phyloP scores from a whole-genome alignment of 53 echinoderm and acorn worm genomes.

The Holothuria leucospilota region DNA sequence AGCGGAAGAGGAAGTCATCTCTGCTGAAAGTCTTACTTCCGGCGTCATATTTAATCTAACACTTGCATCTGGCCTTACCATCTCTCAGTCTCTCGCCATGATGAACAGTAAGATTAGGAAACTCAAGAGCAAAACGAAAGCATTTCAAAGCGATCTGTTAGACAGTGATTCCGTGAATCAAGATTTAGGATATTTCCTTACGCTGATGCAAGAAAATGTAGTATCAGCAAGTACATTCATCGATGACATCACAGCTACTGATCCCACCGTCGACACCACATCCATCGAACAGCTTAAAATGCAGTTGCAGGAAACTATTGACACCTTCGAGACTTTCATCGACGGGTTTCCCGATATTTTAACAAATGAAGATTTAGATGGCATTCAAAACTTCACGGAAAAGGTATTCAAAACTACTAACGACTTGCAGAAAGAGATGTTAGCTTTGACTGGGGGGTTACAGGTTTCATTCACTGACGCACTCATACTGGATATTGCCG shows the following conservation, averaged over 20 bases:
- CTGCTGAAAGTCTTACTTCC: constrained; percentile 51
- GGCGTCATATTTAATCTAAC: constrained; percentile 74
- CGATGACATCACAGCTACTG: not conserved
- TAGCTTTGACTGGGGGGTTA: not conserved
- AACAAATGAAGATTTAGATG: not conserved
- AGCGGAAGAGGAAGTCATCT: constrained; percentile 47
- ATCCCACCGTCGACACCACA: not conserved
- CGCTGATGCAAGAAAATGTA: not conserved
- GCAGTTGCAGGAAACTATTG: not conserved
- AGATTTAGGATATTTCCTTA: not conserved
- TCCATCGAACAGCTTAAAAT: not conserved
- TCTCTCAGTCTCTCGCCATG: constrained; percentile 69
- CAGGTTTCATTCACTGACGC: not conserved
- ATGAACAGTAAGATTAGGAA: constrained; percentile 52
- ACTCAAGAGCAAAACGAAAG: constrained; percentile 1
- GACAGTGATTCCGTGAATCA: not conserved
- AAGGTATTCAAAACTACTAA: not conserved
- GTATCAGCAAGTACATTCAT: constrained; percentile 1
- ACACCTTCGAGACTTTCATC: not conserved
- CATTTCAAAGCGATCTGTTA: constrained; percentile 9
- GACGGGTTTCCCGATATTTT: not conserved
- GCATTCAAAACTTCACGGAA: constrained; percentile 14
- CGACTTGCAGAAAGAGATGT: constrained; percentile 14
- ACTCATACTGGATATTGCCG: not conserved
- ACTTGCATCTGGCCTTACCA: constrained; percentile 76